Evolutionary conservation across 2,797 vertebrate species (phyloP).

Genomic region (Percopsis omiscomaycus): DNA sequence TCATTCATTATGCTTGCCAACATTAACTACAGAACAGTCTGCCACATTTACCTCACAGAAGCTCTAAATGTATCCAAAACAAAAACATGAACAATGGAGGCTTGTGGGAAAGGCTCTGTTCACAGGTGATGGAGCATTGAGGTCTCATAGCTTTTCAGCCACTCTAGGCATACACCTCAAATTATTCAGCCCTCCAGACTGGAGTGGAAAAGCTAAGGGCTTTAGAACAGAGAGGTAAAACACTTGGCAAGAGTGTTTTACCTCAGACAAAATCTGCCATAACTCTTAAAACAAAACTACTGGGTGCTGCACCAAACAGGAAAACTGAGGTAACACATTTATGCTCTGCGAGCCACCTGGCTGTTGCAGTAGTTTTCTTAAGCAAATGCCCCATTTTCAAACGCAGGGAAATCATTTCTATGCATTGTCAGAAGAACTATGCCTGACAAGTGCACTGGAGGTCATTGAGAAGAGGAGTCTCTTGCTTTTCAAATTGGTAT

Average conservation of each 20-base stretch:
- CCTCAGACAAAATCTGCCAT: not conserved
- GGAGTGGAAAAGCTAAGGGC: conserved; percentile 8
- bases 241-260: not conserved
- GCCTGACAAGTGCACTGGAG: not conserved
- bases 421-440: not conserved
- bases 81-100: conserved; percentile 35
- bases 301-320: not conserved
- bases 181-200: conserved; percentile 41
- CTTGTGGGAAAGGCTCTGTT: conserved; percentile 37
- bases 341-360: not conserved
- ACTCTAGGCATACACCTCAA: conserved; percentile 42
- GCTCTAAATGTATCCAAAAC: not conserved
- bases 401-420: not conserved
- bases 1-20: conserved; percentile 9
- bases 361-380: not conserved
- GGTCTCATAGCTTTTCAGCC: conserved; percentile 37
- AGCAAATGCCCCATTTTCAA: not conserved
- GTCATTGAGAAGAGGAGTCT: not conserved
- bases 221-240: conserved; percentile 16
- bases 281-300: conserved; percentile 1
- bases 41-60: conserved; percentile 25
- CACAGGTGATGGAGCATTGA: conserved; percentile 38
- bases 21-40: conserved; percentile 12
- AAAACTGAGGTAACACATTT: not conserved
- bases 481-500: not conserved